Percentiles rank a stretch among this genome's conserved stretches.
These are phyloP conservation scores for Lycaon pictus DNA, from an alignment of 2,113 vertebrate species.

Conservation along the genomic window DNA sequence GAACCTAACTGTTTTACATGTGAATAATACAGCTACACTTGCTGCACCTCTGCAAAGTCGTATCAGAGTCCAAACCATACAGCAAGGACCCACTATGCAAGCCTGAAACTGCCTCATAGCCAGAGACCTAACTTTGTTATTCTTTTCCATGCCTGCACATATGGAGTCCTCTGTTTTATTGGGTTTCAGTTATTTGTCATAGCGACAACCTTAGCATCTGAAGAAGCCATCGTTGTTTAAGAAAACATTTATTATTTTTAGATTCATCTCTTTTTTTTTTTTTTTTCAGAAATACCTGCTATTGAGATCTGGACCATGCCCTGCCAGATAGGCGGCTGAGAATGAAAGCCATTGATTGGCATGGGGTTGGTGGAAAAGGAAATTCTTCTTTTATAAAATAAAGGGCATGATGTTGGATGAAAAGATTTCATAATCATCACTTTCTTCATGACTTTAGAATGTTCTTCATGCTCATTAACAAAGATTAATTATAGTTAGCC, in stretches of 20 bases:
- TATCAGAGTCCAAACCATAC: not conserved
- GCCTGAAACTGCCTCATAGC: not conserved
- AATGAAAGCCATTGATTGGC: not conserved
- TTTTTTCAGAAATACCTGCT: not conserved
- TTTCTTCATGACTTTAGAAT: slow-evolving; percentile 26
- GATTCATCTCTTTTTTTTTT: not conserved
- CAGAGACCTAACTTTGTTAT: not conserved
- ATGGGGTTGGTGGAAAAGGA: slow-evolving; percentile 6
- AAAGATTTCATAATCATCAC: not conserved
- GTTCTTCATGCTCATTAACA: slow-evolving; percentile 22
- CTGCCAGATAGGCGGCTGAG: not conserved
- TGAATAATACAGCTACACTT: not conserved
- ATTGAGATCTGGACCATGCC: not conserved
- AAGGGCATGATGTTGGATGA: not conserved
- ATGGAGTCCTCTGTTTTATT: not conserved
- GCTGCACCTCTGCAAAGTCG: not conserved
- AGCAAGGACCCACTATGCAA: not conserved
- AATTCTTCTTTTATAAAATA: slow-evolving; percentile 18
- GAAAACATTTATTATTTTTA: not conserved
- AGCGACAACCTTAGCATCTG: not conserved
- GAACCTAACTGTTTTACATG: not conserved
- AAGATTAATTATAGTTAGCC: not conserved
- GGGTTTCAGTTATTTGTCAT: not conserved
- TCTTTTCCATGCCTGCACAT: not conserved
- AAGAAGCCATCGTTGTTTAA: not conserved